These are phyloP conservation scores for Sorex maritimensis DNA, from an alignment of 2,797 vertebrate genomes.

Conservation along the genomic window DNA sequence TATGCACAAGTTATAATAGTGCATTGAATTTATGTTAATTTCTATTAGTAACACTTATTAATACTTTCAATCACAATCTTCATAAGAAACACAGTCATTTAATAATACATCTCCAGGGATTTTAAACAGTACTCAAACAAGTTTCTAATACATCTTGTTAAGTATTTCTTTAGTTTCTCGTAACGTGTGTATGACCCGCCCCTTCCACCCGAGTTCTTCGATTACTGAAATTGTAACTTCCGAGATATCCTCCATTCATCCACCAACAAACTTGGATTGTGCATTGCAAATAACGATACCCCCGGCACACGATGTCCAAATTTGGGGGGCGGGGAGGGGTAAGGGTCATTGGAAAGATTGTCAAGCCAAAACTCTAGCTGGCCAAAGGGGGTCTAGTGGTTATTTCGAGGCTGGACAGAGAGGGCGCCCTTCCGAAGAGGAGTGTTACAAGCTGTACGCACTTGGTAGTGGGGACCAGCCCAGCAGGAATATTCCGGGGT, in stretches of 20 bases:
- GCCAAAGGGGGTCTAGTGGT: background rate
- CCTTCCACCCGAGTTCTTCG: background rate
- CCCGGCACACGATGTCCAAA: background rate
- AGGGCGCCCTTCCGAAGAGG: conserved; percentile 62
- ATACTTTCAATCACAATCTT: conserved; percentile 4
- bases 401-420: conserved; percentile 55
- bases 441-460: too few species aligned
- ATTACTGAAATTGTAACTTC: conserved; percentile 12
- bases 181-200: background rate
- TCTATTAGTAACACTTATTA: conserved; percentile 12
- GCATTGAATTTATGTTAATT: conserved; percentile 37
- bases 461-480: background rate
- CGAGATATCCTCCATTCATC: background rate
- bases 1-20: background rate
- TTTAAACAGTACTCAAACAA: conserved; percentile 20
- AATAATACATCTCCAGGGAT: background rate
- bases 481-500: background rate
- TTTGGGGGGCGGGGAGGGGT: background rate
- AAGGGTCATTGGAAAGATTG: background rate
- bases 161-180: background rate
- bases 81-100: background rate
- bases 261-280: background rate
- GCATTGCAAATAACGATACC: background rate
- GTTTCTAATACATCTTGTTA: conserved; percentile 34
- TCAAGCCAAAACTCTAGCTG: background rate